Conservation (phyloP, 64 coral and sea anemone genomes). For the Porites lutea region DNA sequence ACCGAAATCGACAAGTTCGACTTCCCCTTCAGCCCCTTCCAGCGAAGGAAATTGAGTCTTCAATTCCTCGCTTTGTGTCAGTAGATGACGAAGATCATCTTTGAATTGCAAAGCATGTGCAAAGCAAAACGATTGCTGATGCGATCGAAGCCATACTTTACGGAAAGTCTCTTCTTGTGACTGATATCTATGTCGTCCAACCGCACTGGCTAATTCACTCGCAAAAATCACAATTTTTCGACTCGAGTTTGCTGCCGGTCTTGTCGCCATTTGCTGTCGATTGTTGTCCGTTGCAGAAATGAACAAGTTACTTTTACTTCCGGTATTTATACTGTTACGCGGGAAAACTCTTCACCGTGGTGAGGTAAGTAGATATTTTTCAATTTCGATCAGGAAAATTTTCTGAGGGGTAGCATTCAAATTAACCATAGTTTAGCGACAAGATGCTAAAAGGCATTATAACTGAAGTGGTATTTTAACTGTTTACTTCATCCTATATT, state of each 20-base stretch:
- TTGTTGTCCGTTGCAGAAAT: neutral
- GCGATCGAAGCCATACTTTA: constrained; percentile 84
- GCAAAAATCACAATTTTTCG: constrained; percentile 78
- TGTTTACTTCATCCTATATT: neutral
- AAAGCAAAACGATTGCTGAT: constrained; percentile 85
- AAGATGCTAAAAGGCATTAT: no score
- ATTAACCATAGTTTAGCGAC: no score
- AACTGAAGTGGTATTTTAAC: neutral
- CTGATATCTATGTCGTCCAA: constrained; percentile 81
- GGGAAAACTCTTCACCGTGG: neutral
- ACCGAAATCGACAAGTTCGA: constrained; percentile 12
- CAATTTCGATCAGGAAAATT: neutral
- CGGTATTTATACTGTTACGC: neutral
- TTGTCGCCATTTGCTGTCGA: neutral
- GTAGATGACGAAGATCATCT: constrained; percentile 56
- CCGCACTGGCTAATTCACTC: constrained; percentile 92
- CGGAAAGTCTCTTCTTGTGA: constrained; percentile 73
- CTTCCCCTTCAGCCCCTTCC: constrained; percentile 18
- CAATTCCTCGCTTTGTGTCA: constrained; percentile 33
- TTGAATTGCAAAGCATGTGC: constrained; percentile 53
- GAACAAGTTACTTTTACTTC: neutral
- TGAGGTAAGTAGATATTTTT: neutral
- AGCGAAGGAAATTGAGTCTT: neutral
- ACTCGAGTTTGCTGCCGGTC: neutral
- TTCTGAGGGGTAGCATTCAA: neutral